phyloP scores from a whole-genome alignment of 1,140 invertebrate genomes.

The Calephelis virginiensis region DNA sequence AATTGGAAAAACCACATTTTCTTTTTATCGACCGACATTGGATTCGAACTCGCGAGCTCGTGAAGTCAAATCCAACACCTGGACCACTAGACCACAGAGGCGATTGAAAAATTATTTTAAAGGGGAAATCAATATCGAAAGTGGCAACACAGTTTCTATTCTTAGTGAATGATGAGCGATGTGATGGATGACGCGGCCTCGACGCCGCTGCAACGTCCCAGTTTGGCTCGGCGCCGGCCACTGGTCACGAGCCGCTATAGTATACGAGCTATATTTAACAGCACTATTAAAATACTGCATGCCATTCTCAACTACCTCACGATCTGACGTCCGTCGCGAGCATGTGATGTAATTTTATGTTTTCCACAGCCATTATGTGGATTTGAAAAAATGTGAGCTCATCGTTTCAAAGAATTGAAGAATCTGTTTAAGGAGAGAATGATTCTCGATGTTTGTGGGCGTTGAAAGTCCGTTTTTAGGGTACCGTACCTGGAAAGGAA shows the following conservation, averaged over 20 bases:
- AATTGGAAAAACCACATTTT: no score
- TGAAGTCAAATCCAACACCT: constrained; percentile 30
- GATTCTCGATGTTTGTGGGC: neutral
- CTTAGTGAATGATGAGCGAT: constrained; percentile 63
- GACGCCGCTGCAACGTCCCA: constrained; percentile 42
- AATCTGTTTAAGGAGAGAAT: neutral
- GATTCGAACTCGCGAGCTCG: constrained; percentile 44
- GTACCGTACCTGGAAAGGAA: no score
- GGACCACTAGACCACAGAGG: no score
- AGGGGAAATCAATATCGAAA: constrained; percentile 27
- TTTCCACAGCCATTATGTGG: constrained; percentile 27
- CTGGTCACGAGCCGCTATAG: constrained; percentile 52
- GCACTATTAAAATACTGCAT: constrained; percentile 47
- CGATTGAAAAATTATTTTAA: no score
- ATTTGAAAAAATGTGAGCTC: constrained; percentile 4
- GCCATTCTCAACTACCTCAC: constrained; percentile 47
- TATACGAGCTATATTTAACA: constrained; percentile 49
- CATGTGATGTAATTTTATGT: constrained; percentile 55
- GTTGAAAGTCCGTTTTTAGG: no score
- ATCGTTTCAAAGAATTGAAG: neutral
- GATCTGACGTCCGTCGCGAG: constrained; percentile 47
- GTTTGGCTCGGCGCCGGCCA: constrained; percentile 59
- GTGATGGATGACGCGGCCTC: constrained; percentile 73
- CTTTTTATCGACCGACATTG: no score
- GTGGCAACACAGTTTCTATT: constrained; percentile 42